Base-by-base conservation (phyloP, 2,888 invertebrate genomes). In the Pomacea canaliculata region DNA sequence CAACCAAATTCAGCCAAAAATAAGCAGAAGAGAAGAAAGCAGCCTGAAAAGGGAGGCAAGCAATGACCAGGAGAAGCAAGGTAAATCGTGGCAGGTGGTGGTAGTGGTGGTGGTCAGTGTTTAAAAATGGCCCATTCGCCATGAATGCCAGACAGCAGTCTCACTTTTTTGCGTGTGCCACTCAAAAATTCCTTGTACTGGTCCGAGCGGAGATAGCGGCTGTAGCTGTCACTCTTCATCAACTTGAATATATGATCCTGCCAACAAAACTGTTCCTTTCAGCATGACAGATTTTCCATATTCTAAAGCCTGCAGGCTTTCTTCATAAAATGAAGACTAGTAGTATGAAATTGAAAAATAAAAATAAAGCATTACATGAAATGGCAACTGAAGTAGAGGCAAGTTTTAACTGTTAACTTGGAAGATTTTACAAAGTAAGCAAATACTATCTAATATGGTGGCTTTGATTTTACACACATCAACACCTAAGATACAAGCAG, bases 221-320 rank as follows among this genome's bases (percentile, higher is more conserved):
- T 98, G 91, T 99, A 99, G 89, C 97, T 98, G 92, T 99, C 99
- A 83, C 97, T 97, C 91, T 99, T 99, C 99, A 99, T 99, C 85
- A 99, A 93, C 89, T 98, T 97, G 92, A 98, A 99, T 63, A 99
- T 98, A 92, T 99, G 99, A 12, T 97, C 96, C 97, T 97, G 93
- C 71, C 88, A 87, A 49, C 71, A 73, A 77, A 67, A 73, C 73
- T 13, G 51, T 56, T 56, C 16, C 3, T 5, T 37, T 37, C 46
- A 51, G 76, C 56, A 49, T 37, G 37, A 37, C 37, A 37, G 37
- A 37, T 37, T 37, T 3, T 37, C 37, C 37, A 37, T 37, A 37
- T 37, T 37, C 37, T 37, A 5, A 37, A 37, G 37, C 37, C 37
- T 37, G 37, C 62, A 62, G 7, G 18, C 62, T 62, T 23, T 62